Base-by-base conservation (phyloP, 2,797 vertebrate species). In the Centropyge bicolor region DNA sequence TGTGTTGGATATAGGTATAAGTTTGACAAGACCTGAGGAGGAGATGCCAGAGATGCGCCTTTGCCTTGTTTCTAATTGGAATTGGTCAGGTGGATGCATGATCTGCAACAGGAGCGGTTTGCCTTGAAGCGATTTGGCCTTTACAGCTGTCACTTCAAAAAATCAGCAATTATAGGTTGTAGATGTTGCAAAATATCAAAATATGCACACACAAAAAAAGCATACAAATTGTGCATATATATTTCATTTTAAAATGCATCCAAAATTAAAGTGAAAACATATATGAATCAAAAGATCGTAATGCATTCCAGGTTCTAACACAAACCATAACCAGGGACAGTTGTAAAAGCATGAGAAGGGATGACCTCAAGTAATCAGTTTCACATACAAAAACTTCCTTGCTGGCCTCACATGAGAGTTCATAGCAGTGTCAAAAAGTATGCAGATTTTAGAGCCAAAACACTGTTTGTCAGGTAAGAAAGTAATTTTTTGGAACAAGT, bases 71-170 rank as follows among this genome's bases (percentile, higher is more conserved):
- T 38, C 5, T 11, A n/a, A 4, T 14, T 52, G 2, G 36, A 36
- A 20, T 17, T 67, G 60, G 2, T 36, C 62, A 68, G 36, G 27
- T 38, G 59, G 45, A 56, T 40, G 16, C 43, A 59, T 54, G 55
- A 51, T 14, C 43, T 14, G 54, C 36, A 40, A 5, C 9, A 41
- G 19, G 48, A 74, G 52, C 80, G 55, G 73, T 83, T 85, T 78
- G 57, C 46, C 76, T 75, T 4, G 11, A 54, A 67, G 76, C 63
- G n/a, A 27, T 72, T 73, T 27, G 0, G 49, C 22, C 7, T 24
- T 49, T 43, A 27, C 24, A 49, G 40, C 36, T 8, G 24, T 35
- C 19, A 51, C 6, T 38, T 55, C 16, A 17, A 1, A 2, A n/a
- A 38, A 61, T 57, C 36, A 20, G 20, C 36, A 9, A 9, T 8